These are phyloP conservation scores for Eublepharis macularius DNA, from an alignment of 2,113 vertebrate genomes.

Conservation along the genomic window DNA sequence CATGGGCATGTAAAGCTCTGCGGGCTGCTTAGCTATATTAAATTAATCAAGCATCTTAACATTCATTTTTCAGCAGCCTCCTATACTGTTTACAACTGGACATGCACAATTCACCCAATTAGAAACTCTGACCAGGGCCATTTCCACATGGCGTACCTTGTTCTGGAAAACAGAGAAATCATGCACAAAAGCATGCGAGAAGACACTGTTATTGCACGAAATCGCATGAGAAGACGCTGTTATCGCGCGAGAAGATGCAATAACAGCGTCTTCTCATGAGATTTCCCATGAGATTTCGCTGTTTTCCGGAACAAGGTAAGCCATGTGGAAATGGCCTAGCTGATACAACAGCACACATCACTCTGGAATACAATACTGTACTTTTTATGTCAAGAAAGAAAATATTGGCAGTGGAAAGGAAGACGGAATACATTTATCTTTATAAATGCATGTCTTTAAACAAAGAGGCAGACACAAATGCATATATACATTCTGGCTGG, in stretches of 20 bases:
- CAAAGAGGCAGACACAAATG: too few species aligned
- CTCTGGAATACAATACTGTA: constrained; percentile 38
- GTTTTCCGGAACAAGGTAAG: too few species aligned
- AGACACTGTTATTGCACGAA: too few species aligned
- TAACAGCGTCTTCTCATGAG: too few species aligned
- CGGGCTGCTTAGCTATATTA: constrained; percentile 59
- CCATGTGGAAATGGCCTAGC: too few species aligned
- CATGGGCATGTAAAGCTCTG: constrained; percentile 62
- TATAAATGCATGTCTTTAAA: too few species aligned
- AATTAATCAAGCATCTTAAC: constrained; percentile 65
- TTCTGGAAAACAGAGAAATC: too few species aligned
- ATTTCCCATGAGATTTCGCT: too few species aligned
- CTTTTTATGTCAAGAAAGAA: constrained; percentile 42
- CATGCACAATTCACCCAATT: constrained; percentile 64
- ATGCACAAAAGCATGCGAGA: too few species aligned
- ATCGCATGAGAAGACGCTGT: too few species aligned
- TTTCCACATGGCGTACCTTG: too few species aligned
- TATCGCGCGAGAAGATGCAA: too few species aligned
- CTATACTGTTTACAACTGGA: constrained; percentile 48
- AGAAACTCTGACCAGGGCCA: constrained; percentile 50
- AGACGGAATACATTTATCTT: constrained; percentile 22
- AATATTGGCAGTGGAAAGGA: constrained; percentile 45
- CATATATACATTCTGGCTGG: not conserved
- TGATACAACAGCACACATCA: constrained; percentile 43
- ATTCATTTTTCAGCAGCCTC: constrained; percentile 46